Percentiles rank a stretch among this genome's conserved stretches.
Evolutionary conservation across 1,140 invertebrate genomes (phyloP).

Genomic region (Hestina assimilis): DNA sequence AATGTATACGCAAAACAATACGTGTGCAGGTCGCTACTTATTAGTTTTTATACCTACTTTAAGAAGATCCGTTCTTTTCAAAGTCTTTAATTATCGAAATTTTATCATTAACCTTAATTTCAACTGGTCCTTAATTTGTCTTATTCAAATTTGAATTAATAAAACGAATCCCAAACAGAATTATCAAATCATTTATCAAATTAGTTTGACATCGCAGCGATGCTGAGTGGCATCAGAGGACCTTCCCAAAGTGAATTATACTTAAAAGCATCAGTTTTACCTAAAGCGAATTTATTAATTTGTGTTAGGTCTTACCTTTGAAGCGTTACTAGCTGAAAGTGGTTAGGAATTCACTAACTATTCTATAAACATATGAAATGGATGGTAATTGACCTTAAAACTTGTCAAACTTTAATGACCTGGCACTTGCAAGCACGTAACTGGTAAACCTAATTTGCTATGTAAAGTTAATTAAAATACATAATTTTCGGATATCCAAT

Average conservation of each 20-base stretch:
- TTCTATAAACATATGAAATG: constrained; percentile 34
- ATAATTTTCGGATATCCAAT: no score
- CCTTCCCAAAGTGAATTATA: constrained; percentile 38
- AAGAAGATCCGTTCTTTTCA: no score
- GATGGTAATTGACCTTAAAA: constrained; percentile 29
- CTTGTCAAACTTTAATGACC: constrained; percentile 33
- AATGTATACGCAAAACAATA: no score
- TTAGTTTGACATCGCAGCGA: background rate
- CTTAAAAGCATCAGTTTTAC: constrained; percentile 36
- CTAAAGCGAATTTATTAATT: constrained; percentile 51
- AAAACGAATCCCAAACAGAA: background rate
- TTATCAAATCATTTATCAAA: constrained; percentile 11
- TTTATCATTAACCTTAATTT: no score
- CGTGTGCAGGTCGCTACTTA: no score
- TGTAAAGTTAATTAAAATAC: background rate
- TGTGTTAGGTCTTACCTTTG: constrained; percentile 46
- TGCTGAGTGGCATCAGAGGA: constrained; percentile 3
- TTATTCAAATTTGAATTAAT: background rate
- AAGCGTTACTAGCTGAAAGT: constrained; percentile 35
- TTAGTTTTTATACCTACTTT: no score
- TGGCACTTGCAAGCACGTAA: constrained; percentile 9
- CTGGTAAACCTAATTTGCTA: constrained; percentile 7
- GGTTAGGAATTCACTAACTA: constrained; percentile 43
- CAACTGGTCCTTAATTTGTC: background rate
- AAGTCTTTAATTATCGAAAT: no score